Conservation (phyloP, 2,888 invertebrate species). For the Oxystoma pomonae region DNA sequence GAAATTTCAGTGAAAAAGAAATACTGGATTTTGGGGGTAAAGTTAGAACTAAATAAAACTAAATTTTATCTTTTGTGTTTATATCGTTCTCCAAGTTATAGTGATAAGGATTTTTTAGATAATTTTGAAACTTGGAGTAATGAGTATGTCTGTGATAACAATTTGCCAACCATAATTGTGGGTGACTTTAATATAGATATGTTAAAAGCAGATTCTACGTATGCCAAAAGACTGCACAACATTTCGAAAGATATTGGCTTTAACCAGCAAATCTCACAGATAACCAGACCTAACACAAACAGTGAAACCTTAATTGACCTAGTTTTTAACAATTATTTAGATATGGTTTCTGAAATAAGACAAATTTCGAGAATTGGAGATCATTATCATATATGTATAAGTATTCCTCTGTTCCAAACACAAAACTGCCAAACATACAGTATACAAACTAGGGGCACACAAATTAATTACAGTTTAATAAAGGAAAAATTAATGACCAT, state of each 20-base stretch:
- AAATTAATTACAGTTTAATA: background rate
- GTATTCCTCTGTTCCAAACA: background rate
- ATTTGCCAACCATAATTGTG: background rate
- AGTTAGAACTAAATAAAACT: background rate
- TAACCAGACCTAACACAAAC: background rate
- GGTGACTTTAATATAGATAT: background rate
- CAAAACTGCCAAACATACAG: background rate
- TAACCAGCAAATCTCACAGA: background rate
- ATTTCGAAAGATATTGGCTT: background rate
- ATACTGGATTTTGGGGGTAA: background rate
- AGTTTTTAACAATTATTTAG: background rate
- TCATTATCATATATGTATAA: background rate
- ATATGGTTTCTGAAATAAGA: background rate
- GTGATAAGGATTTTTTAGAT: background rate
- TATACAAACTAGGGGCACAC: background rate
- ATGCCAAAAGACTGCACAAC: background rate
- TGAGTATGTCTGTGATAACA: background rate
- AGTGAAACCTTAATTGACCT: background rate
- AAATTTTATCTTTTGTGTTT: background rate
- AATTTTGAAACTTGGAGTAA: background rate
- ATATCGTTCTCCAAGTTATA: background rate
- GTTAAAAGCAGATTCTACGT: background rate
- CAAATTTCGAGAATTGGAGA: background rate
- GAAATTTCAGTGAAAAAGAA: background rate
- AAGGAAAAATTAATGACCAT: background rate